These are phyloP conservation scores for Orestias chungarensis DNA, from an alignment of 2,797 vertebrate genomes.

Conservation along the genomic window DNA sequence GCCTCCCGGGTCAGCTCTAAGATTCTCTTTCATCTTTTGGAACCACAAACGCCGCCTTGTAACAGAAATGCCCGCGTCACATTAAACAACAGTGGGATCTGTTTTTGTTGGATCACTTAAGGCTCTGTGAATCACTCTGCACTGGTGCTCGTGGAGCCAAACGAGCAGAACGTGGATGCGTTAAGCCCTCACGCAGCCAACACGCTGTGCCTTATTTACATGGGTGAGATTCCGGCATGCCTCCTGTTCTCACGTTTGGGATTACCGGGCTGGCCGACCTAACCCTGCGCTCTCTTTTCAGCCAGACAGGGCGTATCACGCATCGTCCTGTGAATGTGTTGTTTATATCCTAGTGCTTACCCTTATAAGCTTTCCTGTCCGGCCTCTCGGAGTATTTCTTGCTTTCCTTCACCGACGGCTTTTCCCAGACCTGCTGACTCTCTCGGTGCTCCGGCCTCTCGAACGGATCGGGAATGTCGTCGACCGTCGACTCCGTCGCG, in stretches of 20 bases:
- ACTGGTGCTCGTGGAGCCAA: not conserved
- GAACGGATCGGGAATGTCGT: slow-evolving; percentile 68
- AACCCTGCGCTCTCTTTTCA: no score
- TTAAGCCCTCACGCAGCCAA: not conserved
- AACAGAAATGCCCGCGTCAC: not conserved
- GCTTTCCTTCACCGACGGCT: slow-evolving; percentile 30
- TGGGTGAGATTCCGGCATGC: not conserved
- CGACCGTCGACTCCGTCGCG: slow-evolving; percentile 35
- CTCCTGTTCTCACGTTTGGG: not conserved
- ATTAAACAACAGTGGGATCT: not conserved
- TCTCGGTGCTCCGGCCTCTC: slow-evolving; percentile 57
- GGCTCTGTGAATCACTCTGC: not conserved
- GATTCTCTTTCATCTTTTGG: not conserved
- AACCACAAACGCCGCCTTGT: not conserved
- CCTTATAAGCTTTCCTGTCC: slow-evolving; percentile 50
- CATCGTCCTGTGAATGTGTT: not conserved
- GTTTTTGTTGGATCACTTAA: not conserved
- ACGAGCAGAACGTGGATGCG: not conserved
- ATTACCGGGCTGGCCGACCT: no score
- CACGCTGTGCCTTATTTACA: not conserved
- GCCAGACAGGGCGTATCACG: not conserved
- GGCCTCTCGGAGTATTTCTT: slow-evolving; percentile 74
- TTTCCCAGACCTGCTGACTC: slow-evolving; percentile 27
- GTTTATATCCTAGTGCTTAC: slow-evolving; percentile 10
- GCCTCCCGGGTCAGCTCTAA: not conserved